Base-by-base conservation (phyloP, 2,113 vertebrate genomes). In the Trematocara variabile region DNA sequence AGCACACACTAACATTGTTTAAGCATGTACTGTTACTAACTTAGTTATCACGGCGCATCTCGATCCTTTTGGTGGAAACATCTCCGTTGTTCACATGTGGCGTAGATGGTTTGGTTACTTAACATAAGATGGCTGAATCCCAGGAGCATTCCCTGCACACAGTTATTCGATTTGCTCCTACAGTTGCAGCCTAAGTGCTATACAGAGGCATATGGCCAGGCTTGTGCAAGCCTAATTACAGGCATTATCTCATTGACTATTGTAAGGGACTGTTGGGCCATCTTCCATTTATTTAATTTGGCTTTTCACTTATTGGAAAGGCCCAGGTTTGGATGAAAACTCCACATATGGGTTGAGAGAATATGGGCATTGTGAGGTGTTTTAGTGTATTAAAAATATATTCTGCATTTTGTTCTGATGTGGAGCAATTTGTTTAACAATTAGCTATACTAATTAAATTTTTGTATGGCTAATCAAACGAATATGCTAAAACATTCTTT, bases 281-380 rank as follows among this genome's bases (percentile, higher is more conserved):
- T 98, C 97, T 97, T 97, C 97, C 97, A 97, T 98, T 98, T 98
- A 98, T 99, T 99, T 98, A 98, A 99, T 99, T 98, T 98, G 96
- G 97, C 96, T 97, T 97, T 98, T 97, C 96, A 95, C 97, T 97
- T 98, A 97, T 97, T 97, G 97, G 97, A 97, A 97, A 97, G 97
- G 96, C 96, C 97, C 95, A 96, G 97, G 97, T 97, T 96, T 96
- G 92, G 83, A 94, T 96, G 96, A 97, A 94, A 97, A 97, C 95
- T 96, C 93, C 96, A 96, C 96, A 93, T 94, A 87, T 85, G 95
- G 95, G 80, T 77, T 52, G 37, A 82, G 81, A 94, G 96, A 86
- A 84, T 8, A 5, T 22, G 46, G 80, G 82, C 44, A 81, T 83
- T 83, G 46, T 28, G 54, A 79, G 53, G 94, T 95, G 95, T 96